phyloP scores from a whole-genome alignment of 1,140 invertebrate genomes.

The Aphelenchoides besseyi region DNA sequence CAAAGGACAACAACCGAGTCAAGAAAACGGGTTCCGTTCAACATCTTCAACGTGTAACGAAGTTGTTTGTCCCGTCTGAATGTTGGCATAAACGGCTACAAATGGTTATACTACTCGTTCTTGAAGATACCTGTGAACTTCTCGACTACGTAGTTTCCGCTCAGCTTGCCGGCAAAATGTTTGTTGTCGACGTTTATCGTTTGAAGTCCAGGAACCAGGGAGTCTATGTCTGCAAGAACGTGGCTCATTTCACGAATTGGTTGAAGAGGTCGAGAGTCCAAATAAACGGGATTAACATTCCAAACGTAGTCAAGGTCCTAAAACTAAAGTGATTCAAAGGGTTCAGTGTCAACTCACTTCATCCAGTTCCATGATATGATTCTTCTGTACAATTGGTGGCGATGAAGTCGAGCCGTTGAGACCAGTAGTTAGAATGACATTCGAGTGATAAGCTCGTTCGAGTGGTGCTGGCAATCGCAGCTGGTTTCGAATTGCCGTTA shows the following conservation, averaged over 20 bases:
- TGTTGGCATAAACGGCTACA: constrained; percentile 74
- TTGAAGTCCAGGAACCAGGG: background rate
- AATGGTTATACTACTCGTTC: background rate
- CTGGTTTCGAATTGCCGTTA: background rate
- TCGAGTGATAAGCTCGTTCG: background rate
- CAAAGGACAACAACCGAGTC: constrained; percentile 96
- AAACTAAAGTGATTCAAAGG: background rate
- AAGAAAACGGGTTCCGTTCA: constrained; percentile 87
- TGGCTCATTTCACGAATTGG: background rate
- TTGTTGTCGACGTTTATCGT: background rate
- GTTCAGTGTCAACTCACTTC: background rate
- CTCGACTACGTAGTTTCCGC: background rate
- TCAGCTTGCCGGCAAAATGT: background rate
- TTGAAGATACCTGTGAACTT: constrained; percentile 6
- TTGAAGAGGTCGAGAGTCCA: background rate
- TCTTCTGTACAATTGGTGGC: background rate
- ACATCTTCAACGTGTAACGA: constrained; percentile 79
- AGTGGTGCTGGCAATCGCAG: background rate
- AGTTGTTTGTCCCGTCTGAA: constrained; percentile 90
- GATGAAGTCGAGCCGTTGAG: background rate
- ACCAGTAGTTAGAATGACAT: background rate
- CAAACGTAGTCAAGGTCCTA: background rate
- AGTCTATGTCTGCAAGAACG: background rate
- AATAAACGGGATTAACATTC: constrained; percentile 2
- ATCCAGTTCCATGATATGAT: background rate